These are phyloP conservation scores for Macquaria ambigua DNA, from an alignment of 2,113 vertebrate genomes.

Conservation along the genomic window DNA sequence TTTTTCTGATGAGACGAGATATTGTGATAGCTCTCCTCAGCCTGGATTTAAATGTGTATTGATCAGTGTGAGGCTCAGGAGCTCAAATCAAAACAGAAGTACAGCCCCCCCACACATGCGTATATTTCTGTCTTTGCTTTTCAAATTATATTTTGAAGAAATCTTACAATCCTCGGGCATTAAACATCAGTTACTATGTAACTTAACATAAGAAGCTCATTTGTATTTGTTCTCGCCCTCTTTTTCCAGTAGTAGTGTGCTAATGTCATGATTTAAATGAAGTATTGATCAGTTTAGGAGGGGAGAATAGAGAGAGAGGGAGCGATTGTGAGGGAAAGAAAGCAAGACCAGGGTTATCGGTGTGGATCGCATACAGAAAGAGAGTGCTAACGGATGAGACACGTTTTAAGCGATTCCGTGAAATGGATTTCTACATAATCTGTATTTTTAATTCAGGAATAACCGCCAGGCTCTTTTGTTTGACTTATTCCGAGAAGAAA, in stretches of 20 bases:
- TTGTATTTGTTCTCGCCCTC: constrained; percentile 72
- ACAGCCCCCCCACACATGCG: constrained; percentile 66
- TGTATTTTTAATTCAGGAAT: constrained; percentile 75
- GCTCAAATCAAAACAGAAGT: constrained; percentile 77
- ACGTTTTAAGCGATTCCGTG: constrained; percentile 80
- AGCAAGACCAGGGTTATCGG: constrained; percentile 88
- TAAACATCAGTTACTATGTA: constrained; percentile 49
- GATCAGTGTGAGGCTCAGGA: constrained; percentile 79
- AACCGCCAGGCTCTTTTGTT: constrained; percentile 62
- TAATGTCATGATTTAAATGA: constrained; percentile 92
- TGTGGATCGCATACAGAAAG: constrained; percentile 87
- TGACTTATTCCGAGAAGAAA: constrained; percentile 55
- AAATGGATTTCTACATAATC: constrained; percentile 77
- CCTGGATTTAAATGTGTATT: constrained; percentile 86
- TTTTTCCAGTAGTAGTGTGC: constrained; percentile 84
- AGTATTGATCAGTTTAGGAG: constrained; percentile 92
- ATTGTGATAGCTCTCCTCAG: constrained; percentile 72
- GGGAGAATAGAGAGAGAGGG: constrained; percentile 89
- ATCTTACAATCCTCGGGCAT: constrained; percentile 34
- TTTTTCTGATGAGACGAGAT: constrained; percentile 79
- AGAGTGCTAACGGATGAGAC: constrained; percentile 84
- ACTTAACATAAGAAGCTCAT: constrained; percentile 57
- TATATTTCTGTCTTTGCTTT: constrained; percentile 72
- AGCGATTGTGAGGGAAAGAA: constrained; percentile 88
- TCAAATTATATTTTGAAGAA: constrained; percentile 54